Evolutionary conservation across 2,113 vertebrate genomes (phyloP).

Genomic region (Lophotis ruficrista): DNA sequence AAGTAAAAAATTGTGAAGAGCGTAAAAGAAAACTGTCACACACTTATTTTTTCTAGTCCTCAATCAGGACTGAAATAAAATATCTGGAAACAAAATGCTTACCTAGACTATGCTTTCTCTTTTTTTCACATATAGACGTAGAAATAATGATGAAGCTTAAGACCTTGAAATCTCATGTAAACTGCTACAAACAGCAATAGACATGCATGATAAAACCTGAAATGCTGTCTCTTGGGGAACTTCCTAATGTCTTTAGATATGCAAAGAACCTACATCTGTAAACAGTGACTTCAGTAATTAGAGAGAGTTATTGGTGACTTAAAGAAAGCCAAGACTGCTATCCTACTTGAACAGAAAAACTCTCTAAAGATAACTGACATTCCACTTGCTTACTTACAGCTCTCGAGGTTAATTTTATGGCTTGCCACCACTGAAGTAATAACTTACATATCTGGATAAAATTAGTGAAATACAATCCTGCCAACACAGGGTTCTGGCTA

Average conservation of each 20-base stretch:
- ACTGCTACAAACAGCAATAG: background rate
- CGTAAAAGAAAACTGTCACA: background rate
- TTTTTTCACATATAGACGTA: background rate
- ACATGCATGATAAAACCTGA: background rate
- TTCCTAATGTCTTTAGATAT: background rate
- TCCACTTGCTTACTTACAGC: background rate
- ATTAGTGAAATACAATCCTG: constrained; percentile 5
- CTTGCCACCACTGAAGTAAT: background rate
- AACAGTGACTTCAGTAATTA: background rate
- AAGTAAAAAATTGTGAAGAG: background rate
- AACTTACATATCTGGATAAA: background rate
- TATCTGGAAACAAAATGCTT: background rate
- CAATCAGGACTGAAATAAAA: background rate
- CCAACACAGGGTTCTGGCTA: background rate
- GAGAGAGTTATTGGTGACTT: background rate
- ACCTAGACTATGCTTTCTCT: background rate
- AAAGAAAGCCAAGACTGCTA: background rate
- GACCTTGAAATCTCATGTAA: background rate
- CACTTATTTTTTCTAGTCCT: background rate
- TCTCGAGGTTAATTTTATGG: background rate
- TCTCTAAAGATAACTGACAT: background rate
- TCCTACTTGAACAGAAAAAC: background rate
- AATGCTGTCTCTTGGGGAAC: background rate
- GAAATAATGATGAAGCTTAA: background rate
- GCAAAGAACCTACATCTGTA: background rate